Conservation (phyloP, 2,797 vertebrate genomes). For the Pterois miles region DNA sequence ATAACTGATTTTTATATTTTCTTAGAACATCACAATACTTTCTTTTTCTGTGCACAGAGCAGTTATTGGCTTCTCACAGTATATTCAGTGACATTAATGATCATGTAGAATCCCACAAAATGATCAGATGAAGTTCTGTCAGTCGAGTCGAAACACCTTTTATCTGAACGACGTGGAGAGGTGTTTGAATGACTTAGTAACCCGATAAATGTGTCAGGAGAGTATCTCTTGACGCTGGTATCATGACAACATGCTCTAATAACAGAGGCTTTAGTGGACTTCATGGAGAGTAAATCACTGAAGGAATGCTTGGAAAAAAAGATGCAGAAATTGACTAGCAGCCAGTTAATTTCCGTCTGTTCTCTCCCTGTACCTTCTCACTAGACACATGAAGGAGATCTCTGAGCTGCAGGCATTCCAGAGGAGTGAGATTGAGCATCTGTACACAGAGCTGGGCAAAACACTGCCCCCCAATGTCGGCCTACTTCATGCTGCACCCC, state of each 20-base stretch:
- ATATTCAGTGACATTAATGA: neutral
- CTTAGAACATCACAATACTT: neutral
- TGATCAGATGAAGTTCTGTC: neutral
- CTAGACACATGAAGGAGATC: slow-evolving; percentile 97
- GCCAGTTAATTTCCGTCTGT: neutral
- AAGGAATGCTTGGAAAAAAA: neutral
- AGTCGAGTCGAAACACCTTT: neutral
- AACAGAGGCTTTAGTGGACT: neutral
- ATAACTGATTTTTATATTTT: neutral
- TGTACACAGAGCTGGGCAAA: slow-evolving; percentile 93
- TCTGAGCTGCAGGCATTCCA: slow-evolving; percentile 96
- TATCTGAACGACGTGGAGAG: neutral
- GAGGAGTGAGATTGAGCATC: slow-evolving; percentile 91
- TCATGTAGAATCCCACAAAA: neutral
- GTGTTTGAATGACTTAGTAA: neutral
- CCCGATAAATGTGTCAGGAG: neutral
- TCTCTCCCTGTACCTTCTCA: slow-evolving; percentile 21
- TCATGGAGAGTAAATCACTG: neutral
- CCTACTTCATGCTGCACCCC: slow-evolving; percentile 92
- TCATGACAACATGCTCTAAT: neutral
- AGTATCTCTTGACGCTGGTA: neutral
- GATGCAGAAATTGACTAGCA: neutral
- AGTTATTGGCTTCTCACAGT: neutral
- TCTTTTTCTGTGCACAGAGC: neutral
- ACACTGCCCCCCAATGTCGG: slow-evolving; percentile 90